Evolutionary conservation across 2,888 invertebrate species (phyloP).

Genomic region (Aspidiotus destructor): DNA sequence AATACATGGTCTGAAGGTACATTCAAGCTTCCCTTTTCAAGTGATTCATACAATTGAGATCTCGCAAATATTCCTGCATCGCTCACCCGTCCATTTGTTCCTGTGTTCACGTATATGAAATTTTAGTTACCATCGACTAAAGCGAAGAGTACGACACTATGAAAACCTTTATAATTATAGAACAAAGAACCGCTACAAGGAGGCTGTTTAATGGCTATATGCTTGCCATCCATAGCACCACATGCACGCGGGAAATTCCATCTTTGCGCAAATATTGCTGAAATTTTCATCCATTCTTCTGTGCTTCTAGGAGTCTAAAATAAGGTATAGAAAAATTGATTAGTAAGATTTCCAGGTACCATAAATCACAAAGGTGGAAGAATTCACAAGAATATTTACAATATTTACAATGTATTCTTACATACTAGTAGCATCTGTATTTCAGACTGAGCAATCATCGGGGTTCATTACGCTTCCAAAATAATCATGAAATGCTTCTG

Average conservation of each 20-base stretch:
- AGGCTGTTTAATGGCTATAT: slow-evolving; percentile 14
- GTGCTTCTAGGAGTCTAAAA: slow-evolving; percentile 18
- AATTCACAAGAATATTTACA: too few species aligned
- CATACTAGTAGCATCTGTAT: too few species aligned
- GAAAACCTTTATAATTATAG: slow-evolving; percentile 27
- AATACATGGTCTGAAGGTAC: slow-evolving; percentile 12
- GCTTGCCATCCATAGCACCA: slow-evolving; percentile 31
- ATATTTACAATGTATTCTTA: too few species aligned
- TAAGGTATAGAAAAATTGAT: not conserved
- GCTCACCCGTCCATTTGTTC: slow-evolving; percentile 16
- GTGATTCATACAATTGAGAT: not conserved
- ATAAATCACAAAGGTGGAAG: not conserved
- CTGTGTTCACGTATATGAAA: slow-evolving; percentile 22
- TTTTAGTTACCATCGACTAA: slow-evolving; percentile 24
- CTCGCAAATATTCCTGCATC: slow-evolving; percentile 23
- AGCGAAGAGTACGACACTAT: slow-evolving; percentile 30
- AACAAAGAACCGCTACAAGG: slow-evolving; percentile 13
- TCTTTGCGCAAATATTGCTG: slow-evolving; percentile 9
- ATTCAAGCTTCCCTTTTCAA: not conserved
- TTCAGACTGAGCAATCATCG: too few species aligned
- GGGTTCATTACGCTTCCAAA: too few species aligned
- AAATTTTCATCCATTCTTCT: slow-evolving; percentile 20
- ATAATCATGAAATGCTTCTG: too few species aligned
- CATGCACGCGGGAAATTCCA: slow-evolving; percentile 25
- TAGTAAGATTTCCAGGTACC: not conserved